phyloP scores from a whole-genome alignment of 2,888 invertebrate species.

The Augiades crinisus region DNA sequence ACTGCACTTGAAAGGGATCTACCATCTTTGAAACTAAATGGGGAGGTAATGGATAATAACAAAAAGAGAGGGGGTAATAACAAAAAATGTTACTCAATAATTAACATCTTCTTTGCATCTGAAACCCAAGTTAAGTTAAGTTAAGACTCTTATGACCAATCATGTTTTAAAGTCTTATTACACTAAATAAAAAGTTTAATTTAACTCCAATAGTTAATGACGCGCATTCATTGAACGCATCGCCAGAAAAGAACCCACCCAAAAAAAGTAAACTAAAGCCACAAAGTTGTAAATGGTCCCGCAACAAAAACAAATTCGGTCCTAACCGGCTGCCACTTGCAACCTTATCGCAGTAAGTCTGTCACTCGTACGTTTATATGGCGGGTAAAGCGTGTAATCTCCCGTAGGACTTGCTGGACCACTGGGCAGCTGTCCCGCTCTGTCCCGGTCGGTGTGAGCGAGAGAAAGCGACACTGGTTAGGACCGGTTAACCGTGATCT shows the following conservation, averaged over 20 bases:
- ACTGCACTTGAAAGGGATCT: too few species aligned
- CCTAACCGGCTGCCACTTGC: slow-evolving; percentile 18
- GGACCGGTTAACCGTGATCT: slow-evolving; percentile 22
- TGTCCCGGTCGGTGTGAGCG: not conserved
- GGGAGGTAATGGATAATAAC: too few species aligned
- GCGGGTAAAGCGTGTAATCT: slow-evolving; percentile 17
- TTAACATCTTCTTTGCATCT: too few species aligned
- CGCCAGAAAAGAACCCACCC: slow-evolving; percentile 1
- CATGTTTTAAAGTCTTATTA: not conserved
- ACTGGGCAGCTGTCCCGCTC: slow-evolving; percentile 8
- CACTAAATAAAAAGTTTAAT: not conserved
- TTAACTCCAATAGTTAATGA: not conserved
- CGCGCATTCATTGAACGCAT: slow-evolving; percentile 7
- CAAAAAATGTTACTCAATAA: too few species aligned
- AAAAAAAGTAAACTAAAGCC: slow-evolving; percentile 14
- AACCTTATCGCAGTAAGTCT: slow-evolving; percentile 19
- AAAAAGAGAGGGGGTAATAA: too few species aligned
- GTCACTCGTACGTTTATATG: slow-evolving; percentile 23
- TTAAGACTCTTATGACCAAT: too few species aligned
- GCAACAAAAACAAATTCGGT: slow-evolving; percentile 21
- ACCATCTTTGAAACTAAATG: too few species aligned
- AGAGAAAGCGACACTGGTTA: slow-evolving; percentile 7
- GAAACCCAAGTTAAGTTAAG: too few species aligned
- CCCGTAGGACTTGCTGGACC: slow-evolving; percentile 21
- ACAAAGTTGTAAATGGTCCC: slow-evolving; percentile 16